A percentile compares a stretch with the other conserved stretches of the same genome.
Evolutionary conservation across 1,140 invertebrate genomes (phyloP).

Genomic region (Neodiprion fabricii): DNA sequence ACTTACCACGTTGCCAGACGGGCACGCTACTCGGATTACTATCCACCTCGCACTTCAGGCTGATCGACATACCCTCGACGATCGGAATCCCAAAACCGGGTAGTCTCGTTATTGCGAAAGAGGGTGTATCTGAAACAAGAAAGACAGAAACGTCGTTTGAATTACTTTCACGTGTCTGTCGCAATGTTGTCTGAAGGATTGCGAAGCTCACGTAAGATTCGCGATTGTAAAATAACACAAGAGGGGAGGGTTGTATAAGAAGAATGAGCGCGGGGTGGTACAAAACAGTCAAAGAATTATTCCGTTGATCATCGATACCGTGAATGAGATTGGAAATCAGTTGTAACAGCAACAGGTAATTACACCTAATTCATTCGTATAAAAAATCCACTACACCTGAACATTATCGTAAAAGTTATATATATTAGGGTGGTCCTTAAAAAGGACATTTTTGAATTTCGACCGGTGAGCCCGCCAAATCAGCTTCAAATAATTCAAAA

Average conservation of each 20-base stretch:
- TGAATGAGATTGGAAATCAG: too few relatives aligned
- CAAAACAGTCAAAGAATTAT: too few relatives aligned
- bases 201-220: conserved; percentile 5
- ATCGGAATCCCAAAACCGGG: conserved; percentile 89
- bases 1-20: conserved; percentile 73
- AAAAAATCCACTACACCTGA: too few relatives aligned
- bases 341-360: too few relatives aligned
- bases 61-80: conserved; percentile 82
- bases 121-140: conserved; percentile 80
- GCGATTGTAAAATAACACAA: conserved; percentile 20
- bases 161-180: background rate
- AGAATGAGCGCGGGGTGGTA: conserved; percentile 25
- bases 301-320: too few relatives aligned
- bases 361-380: too few relatives aligned
- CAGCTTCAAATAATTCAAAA: too few relatives aligned
- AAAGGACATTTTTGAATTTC: too few relatives aligned
- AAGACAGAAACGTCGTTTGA: conserved; percentile 28
- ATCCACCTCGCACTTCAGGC: conserved; percentile 88
- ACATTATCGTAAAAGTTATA: too few relatives aligned
- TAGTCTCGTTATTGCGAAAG: conserved; percentile 87
- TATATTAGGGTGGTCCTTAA: too few relatives aligned
- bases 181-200: background rate
- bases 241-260: conserved; percentile 27
- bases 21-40: conserved; percentile 88
- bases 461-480: too few relatives aligned